Percentiles rank a stretch among this genome's conserved stretches.
These are phyloP conservation scores for Drosophila siamana DNA, from an alignment of 2,888 invertebrate species.

Conservation along the genomic window DNA sequence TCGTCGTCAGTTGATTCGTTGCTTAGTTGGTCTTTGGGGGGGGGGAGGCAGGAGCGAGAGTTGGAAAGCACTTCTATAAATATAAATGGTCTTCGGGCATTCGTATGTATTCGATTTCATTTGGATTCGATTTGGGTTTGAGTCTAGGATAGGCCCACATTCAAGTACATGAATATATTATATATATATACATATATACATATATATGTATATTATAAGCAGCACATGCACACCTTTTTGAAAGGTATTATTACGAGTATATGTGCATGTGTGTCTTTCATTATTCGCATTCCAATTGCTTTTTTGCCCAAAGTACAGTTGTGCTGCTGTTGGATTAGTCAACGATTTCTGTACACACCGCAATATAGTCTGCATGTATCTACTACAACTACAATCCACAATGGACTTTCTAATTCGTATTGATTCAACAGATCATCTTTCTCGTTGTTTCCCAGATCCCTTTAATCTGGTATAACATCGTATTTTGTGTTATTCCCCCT, in stretches of 20 bases:
- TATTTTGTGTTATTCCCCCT: slow-evolving; percentile 1
- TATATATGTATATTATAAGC: slow-evolving; percentile 7
- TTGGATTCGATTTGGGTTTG: slow-evolving; percentile 63
- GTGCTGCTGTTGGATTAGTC: slow-evolving; percentile 7
- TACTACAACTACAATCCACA: too few relatives aligned
- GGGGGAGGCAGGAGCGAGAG: slow-evolving; percentile 11
- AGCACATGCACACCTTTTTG: slow-evolving; percentile 10
- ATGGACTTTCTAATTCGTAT: background rate
- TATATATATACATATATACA: too few relatives aligned
- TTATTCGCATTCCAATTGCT: background rate
- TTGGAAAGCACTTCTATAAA: slow-evolving; percentile 56
- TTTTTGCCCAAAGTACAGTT: slow-evolving; percentile 39
- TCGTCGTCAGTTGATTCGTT: slow-evolving; percentile 33
- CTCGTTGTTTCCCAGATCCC: background rate
- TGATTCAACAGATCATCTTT: background rate
- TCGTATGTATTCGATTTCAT: slow-evolving; percentile 67
- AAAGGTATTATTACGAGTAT: slow-evolving; percentile 41
- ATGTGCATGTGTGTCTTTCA: slow-evolving; percentile 5
- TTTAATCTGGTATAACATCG: background rate
- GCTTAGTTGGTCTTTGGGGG: slow-evolving; percentile 39
- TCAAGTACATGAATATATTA: slow-evolving; percentile 18
- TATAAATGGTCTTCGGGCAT: slow-evolving; percentile 66
- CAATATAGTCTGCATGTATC: too few relatives aligned
- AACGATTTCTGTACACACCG: background rate
- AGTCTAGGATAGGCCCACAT: slow-evolving; percentile 38